A percentile compares a stretch with the other conserved stretches of the same genome.
Conservation (phyloP, 2,797 vertebrate species). For the Lophotriccus pileatus region DNA sequence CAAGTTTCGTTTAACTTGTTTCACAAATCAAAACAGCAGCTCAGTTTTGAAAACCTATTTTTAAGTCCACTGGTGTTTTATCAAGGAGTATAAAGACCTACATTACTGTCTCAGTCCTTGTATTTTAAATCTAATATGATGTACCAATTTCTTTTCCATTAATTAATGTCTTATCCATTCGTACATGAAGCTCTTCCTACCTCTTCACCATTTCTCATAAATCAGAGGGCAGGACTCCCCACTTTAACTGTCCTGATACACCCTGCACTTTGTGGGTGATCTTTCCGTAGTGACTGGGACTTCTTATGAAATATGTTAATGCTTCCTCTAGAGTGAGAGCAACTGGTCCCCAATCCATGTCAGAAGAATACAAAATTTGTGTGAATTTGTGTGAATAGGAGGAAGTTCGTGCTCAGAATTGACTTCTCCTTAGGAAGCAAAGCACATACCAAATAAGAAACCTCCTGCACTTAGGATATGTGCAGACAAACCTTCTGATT, state of each 20-base stretch:
- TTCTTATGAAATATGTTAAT: not conserved
- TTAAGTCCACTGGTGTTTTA: conserved; percentile 61
- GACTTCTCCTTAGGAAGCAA: not conserved
- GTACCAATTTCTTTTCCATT: not conserved
- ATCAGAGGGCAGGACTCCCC: not conserved
- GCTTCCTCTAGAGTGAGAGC: not conserved
- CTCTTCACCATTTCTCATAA: not conserved
- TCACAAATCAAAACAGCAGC: conserved; percentile 73
- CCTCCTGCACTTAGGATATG: not conserved
- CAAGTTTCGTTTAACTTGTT: conserved; percentile 75
- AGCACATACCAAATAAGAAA: not conserved
- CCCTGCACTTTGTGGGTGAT: fast-evolving
- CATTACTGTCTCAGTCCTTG: not conserved
- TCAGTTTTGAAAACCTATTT: conserved; percentile 68
- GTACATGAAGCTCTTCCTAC: not conserved
- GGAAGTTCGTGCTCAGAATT: not conserved
- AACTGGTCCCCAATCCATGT: not conserved
- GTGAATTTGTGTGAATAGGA: not conserved
- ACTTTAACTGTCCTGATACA: not conserved
- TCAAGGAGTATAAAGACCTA: conserved; percentile 45
- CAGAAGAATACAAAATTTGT: not conserved
- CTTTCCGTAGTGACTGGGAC: not conserved
- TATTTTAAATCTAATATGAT: conserved; percentile 17
- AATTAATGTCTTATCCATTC: not conserved
- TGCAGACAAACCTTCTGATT: conserved; percentile 15